phyloP scores from a whole-genome alignment of 1,140 invertebrate genomes.

The Drosophila sucinea region DNA sequence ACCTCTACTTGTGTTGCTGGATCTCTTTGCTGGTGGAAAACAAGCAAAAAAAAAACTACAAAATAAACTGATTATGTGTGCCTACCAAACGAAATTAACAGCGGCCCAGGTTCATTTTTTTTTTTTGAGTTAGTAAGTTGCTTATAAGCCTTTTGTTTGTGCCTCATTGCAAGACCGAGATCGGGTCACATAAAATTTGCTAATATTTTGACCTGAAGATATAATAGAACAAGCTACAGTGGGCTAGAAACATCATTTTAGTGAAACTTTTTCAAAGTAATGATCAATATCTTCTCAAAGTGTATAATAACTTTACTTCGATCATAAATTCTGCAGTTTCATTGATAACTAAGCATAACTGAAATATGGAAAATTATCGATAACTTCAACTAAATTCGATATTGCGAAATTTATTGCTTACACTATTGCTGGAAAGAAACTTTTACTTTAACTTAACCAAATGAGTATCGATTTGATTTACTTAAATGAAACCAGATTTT shows the following conservation, averaged over 20 bases:
- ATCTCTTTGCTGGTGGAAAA: slow-evolving; percentile 18
- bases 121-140: slow-evolving; percentile 9
- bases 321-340: no score
- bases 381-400: no score
- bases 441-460: no score
- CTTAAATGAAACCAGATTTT: no score
- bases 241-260: slow-evolving; percentile 21
- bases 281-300: no score
- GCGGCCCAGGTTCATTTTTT: slow-evolving; percentile 24
- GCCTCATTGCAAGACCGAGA: slow-evolving; percentile 21
- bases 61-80: slow-evolving; percentile 81
- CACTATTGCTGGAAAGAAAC: no score
- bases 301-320: no score
- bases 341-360: no score
- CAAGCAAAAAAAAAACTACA: slow-evolving; percentile 46
- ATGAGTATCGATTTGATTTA: no score
- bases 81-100: slow-evolving; percentile 69
- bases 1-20: slow-evolving; percentile 4
- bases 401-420: no score
- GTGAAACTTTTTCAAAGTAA: neutral
- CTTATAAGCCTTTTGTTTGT: slow-evolving; percentile 9
- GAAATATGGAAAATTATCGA: no score
- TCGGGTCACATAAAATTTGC: slow-evolving; percentile 74
- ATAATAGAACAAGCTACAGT: slow-evolving; percentile 59
- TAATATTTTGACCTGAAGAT: slow-evolving; percentile 76